Base-by-base conservation (phyloP, 2,888 invertebrate genomes). In the Trichopria drosophilae region DNA sequence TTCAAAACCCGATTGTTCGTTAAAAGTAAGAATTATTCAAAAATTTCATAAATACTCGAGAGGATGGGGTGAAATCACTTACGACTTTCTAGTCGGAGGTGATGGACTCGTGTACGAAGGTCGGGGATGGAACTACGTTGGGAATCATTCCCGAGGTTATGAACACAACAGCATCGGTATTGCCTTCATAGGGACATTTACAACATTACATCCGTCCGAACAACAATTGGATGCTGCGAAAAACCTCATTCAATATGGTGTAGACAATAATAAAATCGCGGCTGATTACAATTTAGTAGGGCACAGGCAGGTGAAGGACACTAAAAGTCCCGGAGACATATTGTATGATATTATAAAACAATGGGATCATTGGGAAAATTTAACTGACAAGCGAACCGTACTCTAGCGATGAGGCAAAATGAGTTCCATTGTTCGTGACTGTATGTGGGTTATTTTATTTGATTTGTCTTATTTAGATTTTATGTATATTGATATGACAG, bases 1-100 rank as follows among this genome's bases (percentile, higher is more conserved):
- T 1, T 64, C 60, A 1, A 66, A 63, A 41, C 58, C 67, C 10
- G 51, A 63, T 10, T 73, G 73, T 20, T 56, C 62, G 2, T 48
- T 58, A 0, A 60, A 52, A 4, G 71, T 73, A 1, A 61, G 69
- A 22, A 20, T 56, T 9, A 63, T 64, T 3, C 73, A 73, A 42
- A 67, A 62, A 1, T 66, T 61, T 44, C 88, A 90, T 69, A 84
- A 89, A 24, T 86, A 87, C 60, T 80, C 81, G 15, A 75, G 72
- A 47, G 71, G 77, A 0, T 86, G 84, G 80, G 79, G 77, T 51
- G 90, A 90, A 66, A 88, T 89, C 18, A 84, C 79, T 0, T 90
- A 88, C 69, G 91, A 88, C 67, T 92, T 89, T 61, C 73, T 91
- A 2, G 81, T 91, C 2, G 90, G 88, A 0, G 89, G 88, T 4